Conservation (phyloP, 1,140 invertebrate species). For the Hyles vespertilio region DNA sequence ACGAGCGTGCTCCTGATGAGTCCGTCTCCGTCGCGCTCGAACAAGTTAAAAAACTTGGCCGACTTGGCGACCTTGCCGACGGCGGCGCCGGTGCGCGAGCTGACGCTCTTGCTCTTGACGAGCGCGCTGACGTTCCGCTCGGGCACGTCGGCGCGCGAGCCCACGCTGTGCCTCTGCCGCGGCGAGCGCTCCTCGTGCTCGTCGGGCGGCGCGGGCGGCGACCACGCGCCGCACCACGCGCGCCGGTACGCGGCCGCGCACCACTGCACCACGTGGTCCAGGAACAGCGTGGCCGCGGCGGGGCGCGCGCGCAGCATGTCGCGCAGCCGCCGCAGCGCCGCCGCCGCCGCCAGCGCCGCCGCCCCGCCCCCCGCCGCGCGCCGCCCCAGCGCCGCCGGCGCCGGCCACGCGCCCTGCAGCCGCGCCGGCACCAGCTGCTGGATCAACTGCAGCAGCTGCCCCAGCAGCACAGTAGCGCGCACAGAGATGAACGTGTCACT, state of each 20-base stretch:
- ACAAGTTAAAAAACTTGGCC: constrained; percentile 65
- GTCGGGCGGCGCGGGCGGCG: constrained; percentile 35
- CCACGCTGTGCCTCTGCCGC: constrained; percentile 64
- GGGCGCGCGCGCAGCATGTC: constrained; percentile 86
- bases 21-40: constrained; percentile 79
- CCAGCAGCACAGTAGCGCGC: constrained; percentile 90
- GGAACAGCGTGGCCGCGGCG: constrained; percentile 86
- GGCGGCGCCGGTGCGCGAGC: constrained; percentile 60
- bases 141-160: constrained; percentile 56
- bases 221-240: no score
- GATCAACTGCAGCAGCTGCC: constrained; percentile 90
- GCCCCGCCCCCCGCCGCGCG: constrained; percentile 87
- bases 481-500: constrained; percentile 93
- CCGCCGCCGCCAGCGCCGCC: constrained; percentile 88
- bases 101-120: constrained; percentile 73
- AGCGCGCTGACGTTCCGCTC: constrained; percentile 62
- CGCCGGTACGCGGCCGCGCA: constrained; percentile 52
- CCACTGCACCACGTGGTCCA: constrained; percentile 86
- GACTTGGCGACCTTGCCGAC: constrained; percentile 64
- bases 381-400: constrained; percentile 88
- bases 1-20: constrained; percentile 85
- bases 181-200: constrained; percentile 65
- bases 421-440: constrained; percentile 59
- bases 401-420: constrained; percentile 78
- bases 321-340: constrained; percentile 86